A percentile compares a stretch with the other conserved stretches of the same genome.
Evolutionary conservation across 2,888 invertebrate species (phyloP).

Genomic region (Nomada lathburiana): DNA sequence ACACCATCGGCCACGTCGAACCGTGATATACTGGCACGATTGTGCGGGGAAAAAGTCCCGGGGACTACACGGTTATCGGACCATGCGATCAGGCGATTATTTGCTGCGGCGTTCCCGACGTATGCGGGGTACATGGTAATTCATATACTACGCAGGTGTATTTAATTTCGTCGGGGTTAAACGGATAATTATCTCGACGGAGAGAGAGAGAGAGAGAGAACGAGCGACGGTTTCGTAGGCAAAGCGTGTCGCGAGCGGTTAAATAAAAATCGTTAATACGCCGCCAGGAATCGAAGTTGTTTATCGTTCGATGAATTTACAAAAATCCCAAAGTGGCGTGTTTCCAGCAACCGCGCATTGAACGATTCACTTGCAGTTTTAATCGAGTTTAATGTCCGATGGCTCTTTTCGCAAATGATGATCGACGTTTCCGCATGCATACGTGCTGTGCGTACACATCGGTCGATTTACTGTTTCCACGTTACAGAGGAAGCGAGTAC

Average conservation of each 20-base stretch:
- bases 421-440: neutral
- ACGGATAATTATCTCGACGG: neutral
- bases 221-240: neutral
- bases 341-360: neutral
- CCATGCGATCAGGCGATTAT: slow-evolving; percentile 30
- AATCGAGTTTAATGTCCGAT: slow-evolving; percentile 23
- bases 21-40: slow-evolving; percentile 64
- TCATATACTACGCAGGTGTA: neutral
- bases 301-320: neutral
- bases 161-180: neutral
- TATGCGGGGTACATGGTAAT: neutral
- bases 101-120: neutral
- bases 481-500: too few species aligned
- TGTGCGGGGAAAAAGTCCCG: slow-evolving; percentile 38
- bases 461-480: too few species aligned
- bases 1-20: slow-evolving; percentile 64
- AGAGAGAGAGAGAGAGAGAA: neutral
- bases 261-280: neutral
- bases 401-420: neutral
- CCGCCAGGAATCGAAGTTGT: neutral
- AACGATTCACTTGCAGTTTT: slow-evolving; percentile 12
- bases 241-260: too few species aligned
- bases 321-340: neutral
- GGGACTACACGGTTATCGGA: neutral
- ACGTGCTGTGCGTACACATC: too few species aligned